Conservation (phyloP, 2,888 invertebrate species). For the Ochlodes sylvanus region DNA sequence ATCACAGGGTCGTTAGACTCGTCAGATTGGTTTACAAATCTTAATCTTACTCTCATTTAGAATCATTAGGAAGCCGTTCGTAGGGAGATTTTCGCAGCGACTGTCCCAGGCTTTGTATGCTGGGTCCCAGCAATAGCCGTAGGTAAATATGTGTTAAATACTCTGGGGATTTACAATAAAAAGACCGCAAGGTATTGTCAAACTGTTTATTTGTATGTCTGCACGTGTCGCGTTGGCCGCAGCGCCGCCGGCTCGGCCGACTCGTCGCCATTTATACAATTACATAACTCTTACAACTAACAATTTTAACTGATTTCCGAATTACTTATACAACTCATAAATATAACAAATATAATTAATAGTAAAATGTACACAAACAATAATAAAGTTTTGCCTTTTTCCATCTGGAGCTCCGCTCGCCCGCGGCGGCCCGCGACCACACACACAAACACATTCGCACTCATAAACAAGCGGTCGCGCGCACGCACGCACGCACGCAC, state of each 20-base stretch:
- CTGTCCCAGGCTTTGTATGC: too few relatives aligned
- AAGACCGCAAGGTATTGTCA: conserved; percentile 66
- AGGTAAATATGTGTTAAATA: too few relatives aligned
- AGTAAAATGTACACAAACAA: conserved; percentile 72
- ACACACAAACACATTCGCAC: neutral
- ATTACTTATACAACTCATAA: conserved; percentile 68
- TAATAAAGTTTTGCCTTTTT: conserved; percentile 59
- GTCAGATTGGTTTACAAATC: too few relatives aligned
- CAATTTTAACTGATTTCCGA: conserved; percentile 57
- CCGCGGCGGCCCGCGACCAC: conserved; percentile 13
- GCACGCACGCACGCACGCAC: conserved; percentile 7
- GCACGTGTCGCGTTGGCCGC: conserved; percentile 50
- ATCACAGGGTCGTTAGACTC: too few relatives aligned
- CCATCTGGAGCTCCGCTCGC: conserved; percentile 40
- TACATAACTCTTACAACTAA: conserved; percentile 61
- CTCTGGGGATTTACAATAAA: conserved; percentile 49
- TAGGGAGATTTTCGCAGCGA: too few relatives aligned
- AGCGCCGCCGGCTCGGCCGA: conserved; percentile 44
- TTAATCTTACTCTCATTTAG: too few relatives aligned
- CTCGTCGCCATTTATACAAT: conserved; percentile 41
- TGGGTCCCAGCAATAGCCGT: too few relatives aligned
- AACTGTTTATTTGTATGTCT: conserved; percentile 71
- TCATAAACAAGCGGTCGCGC: conserved; percentile 22
- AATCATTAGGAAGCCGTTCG: too few relatives aligned
- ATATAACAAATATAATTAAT: conserved; percentile 71